Evolutionary conservation across 1,140 invertebrate species (phyloP).

Genomic region (Eupeodes corollae): DNA sequence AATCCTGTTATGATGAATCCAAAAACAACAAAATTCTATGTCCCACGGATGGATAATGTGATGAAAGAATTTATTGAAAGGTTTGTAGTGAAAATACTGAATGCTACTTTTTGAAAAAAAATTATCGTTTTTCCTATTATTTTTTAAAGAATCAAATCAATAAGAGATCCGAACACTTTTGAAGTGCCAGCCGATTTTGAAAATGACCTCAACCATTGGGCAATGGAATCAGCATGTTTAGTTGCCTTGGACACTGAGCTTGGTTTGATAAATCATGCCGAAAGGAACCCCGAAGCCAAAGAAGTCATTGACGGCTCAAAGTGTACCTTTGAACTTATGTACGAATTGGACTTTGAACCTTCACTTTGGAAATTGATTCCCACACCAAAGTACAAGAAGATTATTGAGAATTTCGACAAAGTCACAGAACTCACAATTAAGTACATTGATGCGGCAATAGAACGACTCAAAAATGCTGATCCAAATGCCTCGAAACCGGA

Average conservation of each 20-base stretch:
- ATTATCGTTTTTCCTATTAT: too few relatives aligned
- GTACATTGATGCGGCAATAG: conserved; percentile 9
- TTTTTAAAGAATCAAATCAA: not conserved
- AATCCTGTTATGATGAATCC: conserved; percentile 14
- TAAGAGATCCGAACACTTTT: not conserved
- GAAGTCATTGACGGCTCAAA: not conserved
- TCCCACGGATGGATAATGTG: not conserved
- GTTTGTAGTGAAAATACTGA: too few relatives aligned
- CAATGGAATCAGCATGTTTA: conserved; percentile 51
- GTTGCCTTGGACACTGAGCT: conserved; percentile 54
- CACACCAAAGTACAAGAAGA: conserved; percentile 43
- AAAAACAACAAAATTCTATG: not conserved
- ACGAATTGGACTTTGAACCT: conserved; percentile 46
- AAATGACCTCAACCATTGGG: conserved; percentile 51
- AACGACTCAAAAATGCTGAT: conserved; percentile 21
- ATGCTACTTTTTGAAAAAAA: not conserved
- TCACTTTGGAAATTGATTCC: conserved; percentile 48
- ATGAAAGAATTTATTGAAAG: conserved; percentile 6
- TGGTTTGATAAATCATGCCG: conserved; percentile 43
- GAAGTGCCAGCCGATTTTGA: conserved; percentile 44
- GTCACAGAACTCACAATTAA: not conserved
- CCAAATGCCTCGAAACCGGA: conserved; percentile 13
- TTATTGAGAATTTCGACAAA: conserved; percentile 37
- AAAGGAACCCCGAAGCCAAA: not conserved
- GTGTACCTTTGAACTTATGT: conserved; percentile 29